Percentiles rank a stretch among this genome's conserved stretches.
phyloP scores from a whole-genome alignment of 2,113 vertebrate species.

The Colaptes auratus region DNA sequence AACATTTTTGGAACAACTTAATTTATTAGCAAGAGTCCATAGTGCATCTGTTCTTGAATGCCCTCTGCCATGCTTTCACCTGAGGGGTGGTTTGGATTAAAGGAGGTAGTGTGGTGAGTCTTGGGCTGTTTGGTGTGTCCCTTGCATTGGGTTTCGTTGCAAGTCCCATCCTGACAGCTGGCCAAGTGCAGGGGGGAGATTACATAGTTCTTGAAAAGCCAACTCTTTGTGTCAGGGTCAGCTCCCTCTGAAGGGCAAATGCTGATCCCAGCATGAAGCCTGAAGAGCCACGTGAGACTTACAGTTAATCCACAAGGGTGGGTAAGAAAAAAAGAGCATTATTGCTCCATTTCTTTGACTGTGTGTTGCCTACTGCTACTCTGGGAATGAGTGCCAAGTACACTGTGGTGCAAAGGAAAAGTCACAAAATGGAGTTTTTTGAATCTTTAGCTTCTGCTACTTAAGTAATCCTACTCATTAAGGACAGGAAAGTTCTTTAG shows the following conservation, averaged over 20 bases:
- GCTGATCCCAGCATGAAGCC: background rate
- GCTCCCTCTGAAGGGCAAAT: background rate
- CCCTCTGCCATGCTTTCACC: background rate
- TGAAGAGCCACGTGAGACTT: background rate
- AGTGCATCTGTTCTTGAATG: background rate
- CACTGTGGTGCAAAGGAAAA: background rate
- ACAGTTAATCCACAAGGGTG: background rate
- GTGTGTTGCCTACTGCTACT: background rate
- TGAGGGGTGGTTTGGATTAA: background rate
- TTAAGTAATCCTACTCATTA: background rate
- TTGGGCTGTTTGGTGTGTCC: background rate
- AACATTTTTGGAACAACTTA: background rate
- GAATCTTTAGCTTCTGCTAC: background rate
- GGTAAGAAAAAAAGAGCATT: background rate
- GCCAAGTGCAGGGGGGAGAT: background rate
- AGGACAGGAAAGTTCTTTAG: background rate
- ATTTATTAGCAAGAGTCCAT: background rate
- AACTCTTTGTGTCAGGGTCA: rapidly evolving
- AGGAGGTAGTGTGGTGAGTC: rapidly evolving
- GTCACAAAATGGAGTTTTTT: background rate
- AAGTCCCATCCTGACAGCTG: background rate
- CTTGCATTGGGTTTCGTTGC: background rate
- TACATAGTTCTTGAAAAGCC: background rate
- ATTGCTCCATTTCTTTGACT: background rate
- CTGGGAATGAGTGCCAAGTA: background rate